Conservation (phyloP, 1,140 invertebrate species). For the Belonocnema kinseyi region DNA sequence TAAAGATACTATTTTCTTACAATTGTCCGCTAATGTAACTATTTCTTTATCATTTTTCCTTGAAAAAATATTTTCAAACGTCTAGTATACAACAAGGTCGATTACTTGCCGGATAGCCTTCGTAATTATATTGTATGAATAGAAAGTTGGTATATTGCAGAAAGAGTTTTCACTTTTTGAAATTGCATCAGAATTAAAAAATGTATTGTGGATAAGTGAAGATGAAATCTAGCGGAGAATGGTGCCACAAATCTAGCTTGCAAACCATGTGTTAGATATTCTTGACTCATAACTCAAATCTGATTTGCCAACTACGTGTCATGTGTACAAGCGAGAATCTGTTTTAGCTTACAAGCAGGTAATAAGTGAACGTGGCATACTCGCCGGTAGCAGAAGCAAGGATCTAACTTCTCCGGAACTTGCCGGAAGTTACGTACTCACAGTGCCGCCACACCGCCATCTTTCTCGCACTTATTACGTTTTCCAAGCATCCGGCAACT, state of each 20-base stretch:
- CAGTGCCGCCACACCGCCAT: conserved; percentile 39
- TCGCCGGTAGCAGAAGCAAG: conserved; percentile 36
- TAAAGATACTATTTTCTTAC: no score
- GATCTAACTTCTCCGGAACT: conserved; percentile 45
- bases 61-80: no score
- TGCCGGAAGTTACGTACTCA: conserved; percentile 44
- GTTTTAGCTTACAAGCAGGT: conserved; percentile 28
- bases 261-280: conserved; percentile 26
- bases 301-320: conserved; percentile 32
- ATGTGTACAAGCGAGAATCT: conserved; percentile 32
- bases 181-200: no score
- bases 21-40: no score
- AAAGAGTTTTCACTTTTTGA: no score
- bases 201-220: not conserved
- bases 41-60: no score
- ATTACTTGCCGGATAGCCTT: no score
- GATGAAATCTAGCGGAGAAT: conserved; percentile 7
- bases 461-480: conserved; percentile 52
- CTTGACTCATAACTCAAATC: conserved; percentile 30
- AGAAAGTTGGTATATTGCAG: no score
- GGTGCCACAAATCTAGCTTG: conserved; percentile 27
- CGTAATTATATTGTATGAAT: no score
- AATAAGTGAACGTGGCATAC: conserved; percentile 7
- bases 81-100: no score
- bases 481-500: conserved; percentile 40